phyloP scores from a whole-genome alignment of 2,113 vertebrate genomes.

The Sprattus sprattus region DNA sequence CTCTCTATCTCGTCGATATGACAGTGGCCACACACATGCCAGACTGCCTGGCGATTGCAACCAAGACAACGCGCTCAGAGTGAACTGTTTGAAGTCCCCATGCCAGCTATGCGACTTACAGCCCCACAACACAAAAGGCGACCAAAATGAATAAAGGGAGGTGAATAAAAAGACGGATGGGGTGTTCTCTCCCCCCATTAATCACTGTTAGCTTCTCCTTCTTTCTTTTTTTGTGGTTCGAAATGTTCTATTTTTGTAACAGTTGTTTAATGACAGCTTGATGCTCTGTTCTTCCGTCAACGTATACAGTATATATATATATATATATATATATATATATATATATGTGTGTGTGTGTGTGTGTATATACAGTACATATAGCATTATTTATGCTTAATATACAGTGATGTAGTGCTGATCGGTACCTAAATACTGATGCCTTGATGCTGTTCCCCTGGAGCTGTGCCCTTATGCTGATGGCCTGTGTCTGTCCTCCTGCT shows the following conservation, averaged over 20 bases:
- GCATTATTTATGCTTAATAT: no score
- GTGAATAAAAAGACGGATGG: not conserved
- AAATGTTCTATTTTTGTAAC: slow-evolving; percentile 9
- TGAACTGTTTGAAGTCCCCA: slow-evolving; percentile 3
- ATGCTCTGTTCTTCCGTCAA: not conserved
- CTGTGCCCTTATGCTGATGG: not conserved
- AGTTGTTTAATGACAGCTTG: not conserved
- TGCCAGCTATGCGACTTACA: slow-evolving; percentile 13
- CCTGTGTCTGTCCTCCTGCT: not conserved
- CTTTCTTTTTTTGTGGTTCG: not conserved
- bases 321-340: not conserved
- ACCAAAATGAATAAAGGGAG: not conserved
- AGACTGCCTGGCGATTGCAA: not conserved
- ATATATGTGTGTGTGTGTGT: not conserved
- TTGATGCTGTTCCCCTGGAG: not conserved
- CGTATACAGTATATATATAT: not conserved
- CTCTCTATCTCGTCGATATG: slow-evolving; percentile 13
- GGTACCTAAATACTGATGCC: not conserved
- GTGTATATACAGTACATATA: no score
- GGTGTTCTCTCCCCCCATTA: not conserved
- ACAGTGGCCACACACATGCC: slow-evolving; percentile 8
- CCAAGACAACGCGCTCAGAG: not conserved
- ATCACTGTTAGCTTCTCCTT: not conserved
- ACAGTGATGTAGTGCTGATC: no score
- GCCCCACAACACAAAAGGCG: not conserved